Evolutionary conservation across 2,113 vertebrate genomes (phyloP).

Genomic region (Barbus barbus): DNA sequence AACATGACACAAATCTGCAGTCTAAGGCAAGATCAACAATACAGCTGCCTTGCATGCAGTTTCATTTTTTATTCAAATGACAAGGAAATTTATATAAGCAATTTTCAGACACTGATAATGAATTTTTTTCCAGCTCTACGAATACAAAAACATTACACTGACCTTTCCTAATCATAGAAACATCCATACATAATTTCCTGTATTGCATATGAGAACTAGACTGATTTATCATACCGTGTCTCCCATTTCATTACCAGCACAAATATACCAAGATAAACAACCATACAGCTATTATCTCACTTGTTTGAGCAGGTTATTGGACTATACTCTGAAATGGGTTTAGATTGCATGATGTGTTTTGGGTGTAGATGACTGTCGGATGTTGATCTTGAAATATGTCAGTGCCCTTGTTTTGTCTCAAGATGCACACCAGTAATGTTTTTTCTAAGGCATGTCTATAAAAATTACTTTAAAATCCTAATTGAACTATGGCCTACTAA

Average conservation of each 20-base stretch:
- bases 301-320: conserved; percentile 25
- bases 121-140: background rate
- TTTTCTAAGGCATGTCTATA: too few species aligned
- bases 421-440: too few species aligned
- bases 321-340: background rate
- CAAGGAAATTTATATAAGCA: background rate
- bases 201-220: background rate
- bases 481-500: too few species aligned
- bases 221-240: background rate
- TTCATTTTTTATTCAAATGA: background rate
- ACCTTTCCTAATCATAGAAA: background rate
- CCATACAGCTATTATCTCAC: conserved; percentile 1
- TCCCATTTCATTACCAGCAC: conserved; percentile 18
- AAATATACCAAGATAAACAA: background rate
- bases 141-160: background rate
- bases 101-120: background rate
- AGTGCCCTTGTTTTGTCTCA: too few species aligned
- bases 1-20: background rate
- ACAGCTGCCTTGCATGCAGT: background rate
- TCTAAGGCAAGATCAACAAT: background rate
- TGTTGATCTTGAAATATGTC: too few species aligned
- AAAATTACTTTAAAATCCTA: too few species aligned
- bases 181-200: conserved; percentile 25
- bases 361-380: background rate
- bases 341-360: conserved; percentile 8